Evolutionary conservation across 2,113 vertebrate species (phyloP).

Genomic region (Mirounga angustirostris): DNA sequence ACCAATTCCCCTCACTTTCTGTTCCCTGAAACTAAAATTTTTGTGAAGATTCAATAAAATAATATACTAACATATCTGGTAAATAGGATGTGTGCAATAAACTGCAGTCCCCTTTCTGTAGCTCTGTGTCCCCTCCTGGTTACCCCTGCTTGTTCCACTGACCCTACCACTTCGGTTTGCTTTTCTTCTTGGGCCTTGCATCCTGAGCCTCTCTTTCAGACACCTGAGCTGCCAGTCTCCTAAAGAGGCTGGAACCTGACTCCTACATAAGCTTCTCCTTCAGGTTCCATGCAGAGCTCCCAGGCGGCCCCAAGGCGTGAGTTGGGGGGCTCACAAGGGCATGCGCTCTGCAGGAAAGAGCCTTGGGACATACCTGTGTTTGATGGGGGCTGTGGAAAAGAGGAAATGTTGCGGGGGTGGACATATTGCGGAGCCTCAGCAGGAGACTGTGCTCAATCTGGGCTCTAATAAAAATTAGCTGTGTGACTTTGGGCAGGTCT

Average conservation of each 20-base stretch:
- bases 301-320: neutral
- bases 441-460: neutral
- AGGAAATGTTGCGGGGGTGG: neutral
- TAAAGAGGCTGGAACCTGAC: neutral
- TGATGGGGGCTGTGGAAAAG: neutral
- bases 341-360: neutral
- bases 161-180: accelerated
- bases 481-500: neutral
- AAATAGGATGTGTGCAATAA: neutral
- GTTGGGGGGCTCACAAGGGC: neutral
- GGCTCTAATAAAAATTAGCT: neutral
- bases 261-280: neutral
- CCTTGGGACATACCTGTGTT: neutral
- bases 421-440: neutral
- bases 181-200: neutral
- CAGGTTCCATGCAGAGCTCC: neutral
- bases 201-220: neutral
- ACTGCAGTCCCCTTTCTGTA: neutral
- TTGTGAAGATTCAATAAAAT: neutral
- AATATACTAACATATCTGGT: neutral
- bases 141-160: neutral
- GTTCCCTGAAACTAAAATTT: neutral
- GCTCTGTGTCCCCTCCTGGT: neutral
- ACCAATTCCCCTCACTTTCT: neutral
- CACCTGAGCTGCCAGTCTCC: neutral